Percentiles rank a stretch among this genome's conserved stretches.
Evolutionary conservation across 2,113 vertebrate species (phyloP).

Genomic region (Bufo bufo): DNA sequence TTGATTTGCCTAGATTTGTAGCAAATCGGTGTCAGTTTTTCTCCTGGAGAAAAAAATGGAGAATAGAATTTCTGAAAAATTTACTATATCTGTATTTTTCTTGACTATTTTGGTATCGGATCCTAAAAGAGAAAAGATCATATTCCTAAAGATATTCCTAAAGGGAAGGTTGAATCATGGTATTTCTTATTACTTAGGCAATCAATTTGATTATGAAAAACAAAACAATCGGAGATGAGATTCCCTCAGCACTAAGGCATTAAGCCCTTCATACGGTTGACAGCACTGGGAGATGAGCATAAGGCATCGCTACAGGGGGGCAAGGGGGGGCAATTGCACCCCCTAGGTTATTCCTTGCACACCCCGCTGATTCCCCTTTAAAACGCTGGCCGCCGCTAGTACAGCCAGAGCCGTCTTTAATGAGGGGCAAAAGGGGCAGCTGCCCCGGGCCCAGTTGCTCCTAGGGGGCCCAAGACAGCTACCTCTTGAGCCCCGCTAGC

Average conservation of each 20-base stretch:
- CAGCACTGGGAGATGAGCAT: neutral
- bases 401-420: no score
- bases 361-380: no score
- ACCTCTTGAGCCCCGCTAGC: no score
- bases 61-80: neutral
- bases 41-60: neutral
- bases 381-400: no score
- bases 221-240: neutral
- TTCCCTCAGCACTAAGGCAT: neutral
- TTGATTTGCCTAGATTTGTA: neutral
- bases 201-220: neutral
- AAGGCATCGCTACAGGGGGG: no score
- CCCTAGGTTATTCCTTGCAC: no score
- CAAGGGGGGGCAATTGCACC: no score
- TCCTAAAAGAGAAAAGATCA: neutral
- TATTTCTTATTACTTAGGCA: neutral
- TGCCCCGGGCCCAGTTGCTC: no score
- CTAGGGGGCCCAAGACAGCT: no score
- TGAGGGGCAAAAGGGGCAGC: no score
- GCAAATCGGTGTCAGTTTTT: neutral
- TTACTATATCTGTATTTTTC: neutral
- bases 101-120: neutral
- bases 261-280: neutral
- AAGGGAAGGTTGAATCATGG: neutral
- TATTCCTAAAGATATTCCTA: neutral